phyloP scores from a whole-genome alignment of 1,140 invertebrate genomes.

The Drosophila ananassae region DNA sequence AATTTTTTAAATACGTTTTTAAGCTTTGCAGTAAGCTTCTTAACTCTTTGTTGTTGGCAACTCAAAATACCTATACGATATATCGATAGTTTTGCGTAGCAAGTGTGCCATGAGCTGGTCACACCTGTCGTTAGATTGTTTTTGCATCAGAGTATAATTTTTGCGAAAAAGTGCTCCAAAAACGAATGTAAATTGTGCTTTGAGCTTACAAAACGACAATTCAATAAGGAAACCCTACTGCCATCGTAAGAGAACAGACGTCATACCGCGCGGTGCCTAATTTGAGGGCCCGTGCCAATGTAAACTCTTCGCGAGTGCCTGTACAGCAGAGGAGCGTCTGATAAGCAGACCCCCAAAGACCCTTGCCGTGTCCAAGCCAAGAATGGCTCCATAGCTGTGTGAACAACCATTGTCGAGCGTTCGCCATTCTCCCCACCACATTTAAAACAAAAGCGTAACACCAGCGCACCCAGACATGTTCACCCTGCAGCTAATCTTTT shows the following conservation, averaged over 20 bases:
- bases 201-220: conserved; percentile 1
- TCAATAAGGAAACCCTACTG: neutral
- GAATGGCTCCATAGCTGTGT: conserved; percentile 9
- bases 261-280: neutral
- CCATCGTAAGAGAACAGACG: neutral
- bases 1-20: neutral
- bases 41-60: neutral
- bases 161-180: conserved; percentile 21
- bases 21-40: too few species aligned
- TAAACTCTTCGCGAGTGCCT: conserved; percentile 13
- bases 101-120: neutral
- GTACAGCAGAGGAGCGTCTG: conserved; percentile 12
- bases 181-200: conserved; percentile 6
- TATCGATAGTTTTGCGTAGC: neutral
- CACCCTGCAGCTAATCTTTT: conserved; percentile 64
- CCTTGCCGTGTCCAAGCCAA: neutral
- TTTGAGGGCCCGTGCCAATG: conserved; percentile 7
- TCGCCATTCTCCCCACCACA: neutral
- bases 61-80: neutral
- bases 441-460: neutral
- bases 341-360: conserved; percentile 38
- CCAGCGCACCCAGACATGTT: conserved; percentile 48
- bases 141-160: conserved; percentile 24
- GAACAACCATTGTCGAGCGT: neutral
- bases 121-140: conserved; percentile 2